These are phyloP conservation scores for Eptesicus fuscus DNA, from an alignment of 2,113 vertebrate species.

Conservation along the genomic window DNA sequence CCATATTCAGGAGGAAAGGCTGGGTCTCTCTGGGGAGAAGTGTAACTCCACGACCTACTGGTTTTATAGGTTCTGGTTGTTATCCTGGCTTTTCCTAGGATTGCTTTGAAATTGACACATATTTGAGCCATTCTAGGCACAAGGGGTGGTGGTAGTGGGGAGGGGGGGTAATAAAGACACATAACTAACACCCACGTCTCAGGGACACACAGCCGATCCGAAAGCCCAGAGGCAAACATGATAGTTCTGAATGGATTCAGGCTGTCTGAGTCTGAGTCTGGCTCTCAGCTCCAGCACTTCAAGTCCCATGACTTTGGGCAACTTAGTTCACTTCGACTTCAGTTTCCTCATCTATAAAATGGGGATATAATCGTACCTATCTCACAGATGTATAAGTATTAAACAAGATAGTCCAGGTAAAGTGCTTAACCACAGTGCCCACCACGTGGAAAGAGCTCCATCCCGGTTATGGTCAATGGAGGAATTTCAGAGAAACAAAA, in stretches of 20 bases:
- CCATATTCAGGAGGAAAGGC: conserved; percentile 38
- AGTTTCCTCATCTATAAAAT: background rate
- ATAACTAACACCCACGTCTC: background rate
- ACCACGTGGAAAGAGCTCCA: background rate
- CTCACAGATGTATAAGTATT: background rate
- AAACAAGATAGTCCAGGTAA: background rate
- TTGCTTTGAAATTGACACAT: background rate
- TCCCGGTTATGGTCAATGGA: too few relatives aligned
- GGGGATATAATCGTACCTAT: background rate
- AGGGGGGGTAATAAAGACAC: background rate
- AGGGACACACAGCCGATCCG: background rate
- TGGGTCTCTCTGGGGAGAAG: conserved; percentile 6
- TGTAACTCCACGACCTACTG: background rate
- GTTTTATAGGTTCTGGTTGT: background rate
- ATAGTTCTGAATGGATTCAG: background rate
- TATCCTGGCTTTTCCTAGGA: background rate
- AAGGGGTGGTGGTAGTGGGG: accelerated
- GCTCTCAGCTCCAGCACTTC: background rate
- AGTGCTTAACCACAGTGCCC: background rate
- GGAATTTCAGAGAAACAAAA: background rate
- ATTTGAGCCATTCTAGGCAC: background rate
- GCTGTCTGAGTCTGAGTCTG: background rate
- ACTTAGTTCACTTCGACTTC: background rate
- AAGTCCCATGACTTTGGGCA: background rate
- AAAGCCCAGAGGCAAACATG: background rate